These are phyloP conservation scores for Toxonevra muliebris DNA, from an alignment of 2,888 invertebrate genomes.

Conservation along the genomic window DNA sequence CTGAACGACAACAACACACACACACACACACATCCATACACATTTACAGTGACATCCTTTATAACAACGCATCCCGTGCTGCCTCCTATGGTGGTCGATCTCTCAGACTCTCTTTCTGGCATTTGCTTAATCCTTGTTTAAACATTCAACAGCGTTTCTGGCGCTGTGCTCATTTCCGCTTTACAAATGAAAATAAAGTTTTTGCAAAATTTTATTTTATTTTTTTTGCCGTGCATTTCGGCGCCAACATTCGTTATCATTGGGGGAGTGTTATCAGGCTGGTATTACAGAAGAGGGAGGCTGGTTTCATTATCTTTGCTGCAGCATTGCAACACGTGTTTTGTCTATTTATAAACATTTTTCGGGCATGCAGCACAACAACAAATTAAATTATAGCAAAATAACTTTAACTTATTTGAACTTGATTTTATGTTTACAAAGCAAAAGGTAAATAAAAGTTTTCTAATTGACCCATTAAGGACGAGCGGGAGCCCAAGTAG, in stretches of 20 bases:
- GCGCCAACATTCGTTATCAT: neutral
- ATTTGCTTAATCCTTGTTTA: constrained; percentile 36
- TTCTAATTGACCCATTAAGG: too few relatives aligned
- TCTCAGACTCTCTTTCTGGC: constrained; percentile 15
- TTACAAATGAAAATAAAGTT: constrained; percentile 49
- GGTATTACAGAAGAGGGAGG: neutral
- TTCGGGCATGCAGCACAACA: too few relatives aligned
- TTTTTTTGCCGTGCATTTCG: neutral
- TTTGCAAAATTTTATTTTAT: neutral
- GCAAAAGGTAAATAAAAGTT: too few relatives aligned
- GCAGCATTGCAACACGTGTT: constrained; percentile 6
- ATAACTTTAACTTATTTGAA: too few relatives aligned
- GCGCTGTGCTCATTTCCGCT: constrained; percentile 43
- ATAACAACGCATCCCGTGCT: neutral
- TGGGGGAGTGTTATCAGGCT: too few relatives aligned
- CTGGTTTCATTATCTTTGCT: constrained; percentile 17
- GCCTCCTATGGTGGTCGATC: constrained; percentile 35
- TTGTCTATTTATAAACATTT: too few relatives aligned
- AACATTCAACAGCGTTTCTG: constrained; percentile 33
- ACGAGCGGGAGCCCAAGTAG: too few relatives aligned
- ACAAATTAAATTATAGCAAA: too few relatives aligned
- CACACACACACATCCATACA: neutral
- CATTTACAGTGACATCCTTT: neutral
- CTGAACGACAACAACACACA: neutral
- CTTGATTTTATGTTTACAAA: too few relatives aligned